Conservation (phyloP, 2,797 vertebrate genomes). For the Cryptoprocta ferox region DNA sequence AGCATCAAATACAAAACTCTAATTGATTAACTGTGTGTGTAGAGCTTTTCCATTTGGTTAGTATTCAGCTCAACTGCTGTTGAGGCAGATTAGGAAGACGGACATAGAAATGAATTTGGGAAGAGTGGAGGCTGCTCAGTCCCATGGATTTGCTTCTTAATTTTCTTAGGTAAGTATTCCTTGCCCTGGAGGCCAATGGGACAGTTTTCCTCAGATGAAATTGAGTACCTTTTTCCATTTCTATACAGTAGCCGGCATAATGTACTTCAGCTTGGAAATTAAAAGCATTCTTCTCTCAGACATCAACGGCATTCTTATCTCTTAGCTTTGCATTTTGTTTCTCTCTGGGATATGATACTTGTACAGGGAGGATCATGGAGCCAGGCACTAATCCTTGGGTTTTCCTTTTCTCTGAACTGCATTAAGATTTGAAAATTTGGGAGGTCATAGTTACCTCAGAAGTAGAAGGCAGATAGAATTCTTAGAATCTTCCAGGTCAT, state of each 20-base stretch:
- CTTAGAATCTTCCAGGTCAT: not conserved
- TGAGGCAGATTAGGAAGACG: not conserved
- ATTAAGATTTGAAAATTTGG: not conserved
- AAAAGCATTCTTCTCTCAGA: not conserved
- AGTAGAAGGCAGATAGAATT: not conserved
- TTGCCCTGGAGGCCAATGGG: not conserved
- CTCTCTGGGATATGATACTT: not conserved
- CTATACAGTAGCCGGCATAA: not conserved
- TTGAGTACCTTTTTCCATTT: not conserved
- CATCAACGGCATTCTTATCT: not conserved
- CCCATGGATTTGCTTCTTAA: not conserved
- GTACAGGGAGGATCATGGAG: not conserved
- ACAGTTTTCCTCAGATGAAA: not conserved
- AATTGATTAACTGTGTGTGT: not conserved
- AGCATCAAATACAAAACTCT: not conserved
- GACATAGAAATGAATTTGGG: not conserved
- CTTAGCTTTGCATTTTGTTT: not conserved
- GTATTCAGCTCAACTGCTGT: not conserved
- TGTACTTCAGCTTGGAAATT: not conserved
- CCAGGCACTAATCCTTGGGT: not conserved
- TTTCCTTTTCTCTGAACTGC: not conserved
- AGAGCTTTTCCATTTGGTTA: not conserved
- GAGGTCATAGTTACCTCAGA: not conserved
- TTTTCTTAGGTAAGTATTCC: constrained; percentile 22
- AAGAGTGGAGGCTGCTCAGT: not conserved